These are phyloP conservation scores for Holcopasites calliopsidis DNA, from an alignment of 1,140 invertebrate species.

Conservation along the genomic window DNA sequence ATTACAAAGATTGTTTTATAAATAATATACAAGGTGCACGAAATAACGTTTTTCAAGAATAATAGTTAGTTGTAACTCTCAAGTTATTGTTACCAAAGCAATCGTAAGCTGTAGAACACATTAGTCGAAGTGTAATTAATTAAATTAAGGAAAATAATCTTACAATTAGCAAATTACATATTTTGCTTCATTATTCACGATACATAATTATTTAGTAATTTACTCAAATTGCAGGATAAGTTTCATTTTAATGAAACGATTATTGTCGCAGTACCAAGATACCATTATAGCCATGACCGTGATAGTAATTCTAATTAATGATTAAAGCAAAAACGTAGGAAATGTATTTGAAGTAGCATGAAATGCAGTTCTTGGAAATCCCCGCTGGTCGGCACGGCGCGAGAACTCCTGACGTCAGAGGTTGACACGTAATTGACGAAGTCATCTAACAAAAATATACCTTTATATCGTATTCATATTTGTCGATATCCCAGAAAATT, in stretches of 20 bases:
- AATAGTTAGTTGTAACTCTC: too few species aligned
- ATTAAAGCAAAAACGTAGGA: neutral
- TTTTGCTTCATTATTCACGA: neutral
- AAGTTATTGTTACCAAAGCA: too few species aligned
- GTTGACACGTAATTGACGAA: neutral
- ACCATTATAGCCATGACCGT: neutral
- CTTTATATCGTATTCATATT: too few species aligned
- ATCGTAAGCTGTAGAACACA: too few species aligned
- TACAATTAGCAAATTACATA: too few species aligned
- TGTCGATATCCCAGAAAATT: too few species aligned
- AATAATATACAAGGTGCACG: too few species aligned
- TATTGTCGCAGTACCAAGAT: neutral
- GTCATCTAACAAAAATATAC: too few species aligned
- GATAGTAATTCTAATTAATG: neutral
- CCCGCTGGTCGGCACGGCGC: neutral
- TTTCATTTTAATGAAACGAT: neutral
- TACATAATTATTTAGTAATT: neutral
- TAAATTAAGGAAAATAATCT: too few species aligned
- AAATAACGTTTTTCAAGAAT: neutral
- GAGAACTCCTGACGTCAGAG: neutral
- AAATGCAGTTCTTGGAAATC: slow-evolving; percentile 24
- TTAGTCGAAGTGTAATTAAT: too few species aligned
- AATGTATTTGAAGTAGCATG: neutral
- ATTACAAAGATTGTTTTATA: too few species aligned
- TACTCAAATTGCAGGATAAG: neutral